Evolutionary conservation across 2,888 invertebrate genomes (phyloP).

Genomic region (Sycophila texana): DNA sequence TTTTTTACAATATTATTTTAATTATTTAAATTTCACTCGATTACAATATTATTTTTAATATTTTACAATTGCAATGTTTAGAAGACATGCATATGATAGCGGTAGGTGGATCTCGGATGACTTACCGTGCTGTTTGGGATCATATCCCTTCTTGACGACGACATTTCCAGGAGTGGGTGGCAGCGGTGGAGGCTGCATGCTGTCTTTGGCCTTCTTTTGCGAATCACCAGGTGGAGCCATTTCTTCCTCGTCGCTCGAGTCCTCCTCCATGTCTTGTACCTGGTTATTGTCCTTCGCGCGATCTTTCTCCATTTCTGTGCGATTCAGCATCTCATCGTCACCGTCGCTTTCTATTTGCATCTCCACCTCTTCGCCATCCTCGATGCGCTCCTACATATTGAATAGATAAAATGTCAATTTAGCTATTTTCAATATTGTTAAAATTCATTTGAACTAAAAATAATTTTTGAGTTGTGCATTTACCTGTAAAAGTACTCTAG

Average conservation of each 20-base stretch:
- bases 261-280: slow-evolving; percentile 96
- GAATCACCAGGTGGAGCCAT: slow-evolving; percentile 69
- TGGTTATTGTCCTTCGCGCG: slow-evolving; percentile 77
- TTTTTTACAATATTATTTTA: no score
- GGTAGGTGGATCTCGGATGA: no score
- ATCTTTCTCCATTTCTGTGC: slow-evolving; percentile 71
- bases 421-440: neutral
- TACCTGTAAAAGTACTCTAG: slow-evolving; percentile 91
- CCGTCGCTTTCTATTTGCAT: slow-evolving; percentile 93
- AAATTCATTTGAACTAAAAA: neutral
- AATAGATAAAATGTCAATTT: neutral
- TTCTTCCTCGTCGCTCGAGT: slow-evolving; percentile 84
- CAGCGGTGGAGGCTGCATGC: slow-evolving; percentile 82
- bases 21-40: slow-evolving; percentile 9
- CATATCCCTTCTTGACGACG: slow-evolving; percentile 95
- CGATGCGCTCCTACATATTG: slow-evolving; percentile 80
- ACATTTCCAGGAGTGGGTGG: slow-evolving; percentile 95
- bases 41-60: no score
- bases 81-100: no score
- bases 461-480: slow-evolving; percentile 51
- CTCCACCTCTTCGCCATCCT: slow-evolving; percentile 89
- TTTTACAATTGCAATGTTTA: no score
- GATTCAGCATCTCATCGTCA: slow-evolving; percentile 80
- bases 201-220: slow-evolving; percentile 75
- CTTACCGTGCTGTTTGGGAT: slow-evolving; percentile 89